Percentiles rank a stretch among this genome's conserved stretches.
phyloP scores from a whole-genome alignment of 2,113 vertebrate species.

The Rhinoderma darwinii region DNA sequence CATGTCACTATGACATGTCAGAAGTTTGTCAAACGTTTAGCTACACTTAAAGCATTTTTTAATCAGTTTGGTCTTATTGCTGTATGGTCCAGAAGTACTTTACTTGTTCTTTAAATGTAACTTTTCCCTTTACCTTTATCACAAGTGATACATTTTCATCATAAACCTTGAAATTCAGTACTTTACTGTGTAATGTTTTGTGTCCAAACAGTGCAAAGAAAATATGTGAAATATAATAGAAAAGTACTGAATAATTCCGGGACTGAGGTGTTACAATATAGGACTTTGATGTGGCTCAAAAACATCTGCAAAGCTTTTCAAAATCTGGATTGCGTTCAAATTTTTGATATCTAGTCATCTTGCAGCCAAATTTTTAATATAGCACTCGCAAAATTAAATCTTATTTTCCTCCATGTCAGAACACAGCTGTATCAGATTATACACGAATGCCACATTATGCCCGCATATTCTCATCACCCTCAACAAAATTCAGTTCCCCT shows the following conservation, averaged over 20 bases:
- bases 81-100: background rate
- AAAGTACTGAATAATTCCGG: background rate
- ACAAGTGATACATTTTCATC: background rate
- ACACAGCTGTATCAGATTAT: background rate
- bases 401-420: slow-evolving; percentile 1
- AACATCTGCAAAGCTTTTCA: background rate
- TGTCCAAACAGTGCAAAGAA: background rate
- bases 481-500: background rate
- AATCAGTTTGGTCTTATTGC: background rate
- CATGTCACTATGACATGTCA: no score
- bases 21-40: no score
- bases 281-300: background rate
- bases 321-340: background rate
- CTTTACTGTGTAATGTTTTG: background rate
- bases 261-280: background rate
- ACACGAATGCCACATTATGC: background rate
- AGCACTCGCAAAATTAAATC: background rate
- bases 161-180: background rate
- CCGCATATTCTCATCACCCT: background rate
- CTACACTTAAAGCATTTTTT: background rate
- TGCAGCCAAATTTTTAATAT: slow-evolving; percentile 2
- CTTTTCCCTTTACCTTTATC: background rate
- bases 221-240: background rate
- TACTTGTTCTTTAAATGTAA: background rate
- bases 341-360: background rate